Percentiles rank a stretch among this genome's conserved stretches.
These are phyloP conservation scores for Sphaerophoria rueppellii DNA, from an alignment of 2,888 invertebrate genomes.

Conservation along the genomic window DNA sequence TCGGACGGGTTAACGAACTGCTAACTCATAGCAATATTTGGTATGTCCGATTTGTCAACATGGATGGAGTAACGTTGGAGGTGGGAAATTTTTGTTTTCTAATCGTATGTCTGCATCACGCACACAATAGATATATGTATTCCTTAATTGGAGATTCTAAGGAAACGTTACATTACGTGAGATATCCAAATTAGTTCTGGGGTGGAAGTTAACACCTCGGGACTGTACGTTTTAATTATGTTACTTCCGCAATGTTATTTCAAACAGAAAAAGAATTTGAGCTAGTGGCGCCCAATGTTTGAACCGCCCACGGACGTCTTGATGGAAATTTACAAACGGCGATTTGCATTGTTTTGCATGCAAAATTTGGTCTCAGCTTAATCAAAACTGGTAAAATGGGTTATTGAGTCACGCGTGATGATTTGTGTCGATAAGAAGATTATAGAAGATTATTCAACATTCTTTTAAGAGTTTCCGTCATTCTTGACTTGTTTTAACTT, in stretches of 20 bases:
- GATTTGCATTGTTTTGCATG: too few species aligned
- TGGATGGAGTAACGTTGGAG: constrained; percentile 15
- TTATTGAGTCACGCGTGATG: too few species aligned
- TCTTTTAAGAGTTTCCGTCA: too few species aligned
- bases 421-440: too few species aligned
- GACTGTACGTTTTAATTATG: constrained; percentile 1
- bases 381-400: too few species aligned
- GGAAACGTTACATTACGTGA: constrained; percentile 34
- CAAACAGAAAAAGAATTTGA: too few species aligned
- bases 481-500: too few species aligned
- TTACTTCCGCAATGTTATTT: constrained; percentile 39
- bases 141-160: constrained; percentile 22
- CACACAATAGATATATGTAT: background rate
- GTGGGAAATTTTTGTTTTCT: constrained; percentile 4
- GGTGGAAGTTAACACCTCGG: constrained; percentile 18
- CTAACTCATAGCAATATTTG: background rate
- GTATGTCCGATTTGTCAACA: constrained; percentile 21
- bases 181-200: constrained; percentile 48
- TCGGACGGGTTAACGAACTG: constrained; percentile 27
- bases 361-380: too few species aligned
- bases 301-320: too few species aligned
- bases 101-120: background rate
- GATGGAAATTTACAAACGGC: too few species aligned
- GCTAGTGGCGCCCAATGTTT: too few species aligned
- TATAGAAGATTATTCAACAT: too few species aligned